Conservation (phyloP, 2,888 invertebrate species). For the Melanostoma mellinum region DNA sequence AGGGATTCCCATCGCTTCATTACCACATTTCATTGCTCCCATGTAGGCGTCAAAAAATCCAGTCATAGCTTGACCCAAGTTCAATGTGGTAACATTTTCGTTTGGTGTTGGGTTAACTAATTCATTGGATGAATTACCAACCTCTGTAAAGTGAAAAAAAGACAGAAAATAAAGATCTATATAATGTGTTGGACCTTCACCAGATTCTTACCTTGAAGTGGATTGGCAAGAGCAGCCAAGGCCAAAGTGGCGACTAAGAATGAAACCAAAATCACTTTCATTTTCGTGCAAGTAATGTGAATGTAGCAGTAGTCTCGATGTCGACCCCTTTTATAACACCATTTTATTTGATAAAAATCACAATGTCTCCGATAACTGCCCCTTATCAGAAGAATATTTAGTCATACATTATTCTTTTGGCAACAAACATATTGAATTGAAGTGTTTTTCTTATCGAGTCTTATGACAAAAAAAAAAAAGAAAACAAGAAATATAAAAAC, state of each 20-base stretch:
- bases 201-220: constrained; percentile 31
- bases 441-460: not conserved
- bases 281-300: constrained; percentile 35
- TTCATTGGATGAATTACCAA: not conserved
- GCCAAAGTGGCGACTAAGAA: constrained; percentile 50
- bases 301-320: not conserved
- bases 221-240: constrained; percentile 68
- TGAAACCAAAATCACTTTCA: constrained; percentile 41
- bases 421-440: constrained; percentile 48
- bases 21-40: constrained; percentile 77
- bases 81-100: constrained; percentile 18
- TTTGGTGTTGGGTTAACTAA: not conserved
- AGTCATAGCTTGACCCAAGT: constrained; percentile 73
- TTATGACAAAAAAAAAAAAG: too few relatives aligned
- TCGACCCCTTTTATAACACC: constrained; percentile 54
- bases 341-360: constrained; percentile 5
- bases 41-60: constrained; percentile 73
- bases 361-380: not conserved
- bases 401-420: constrained; percentile 29
- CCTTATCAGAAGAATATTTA: constrained; percentile 44
- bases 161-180: not conserved
- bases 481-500: too few relatives aligned
- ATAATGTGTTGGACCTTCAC: too few relatives aligned
- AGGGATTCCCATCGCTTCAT: constrained; percentile 73
- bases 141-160: not conserved